Conservation (phyloP, 2,888 invertebrate species). For the Ochropacha duplaris region DNA sequence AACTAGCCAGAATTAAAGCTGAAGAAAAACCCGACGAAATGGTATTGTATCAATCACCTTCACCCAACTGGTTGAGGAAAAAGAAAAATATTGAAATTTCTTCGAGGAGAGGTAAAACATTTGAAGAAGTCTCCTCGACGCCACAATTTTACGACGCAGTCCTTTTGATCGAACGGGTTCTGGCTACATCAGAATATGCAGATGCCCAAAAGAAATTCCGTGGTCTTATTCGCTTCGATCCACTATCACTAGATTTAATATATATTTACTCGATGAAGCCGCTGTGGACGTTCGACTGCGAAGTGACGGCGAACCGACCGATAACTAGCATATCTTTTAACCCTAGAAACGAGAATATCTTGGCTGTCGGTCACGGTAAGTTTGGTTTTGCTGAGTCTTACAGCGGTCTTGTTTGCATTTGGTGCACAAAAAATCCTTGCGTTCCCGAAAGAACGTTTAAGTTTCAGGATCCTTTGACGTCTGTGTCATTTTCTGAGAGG, state of each 20-base stretch:
- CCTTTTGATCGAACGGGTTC: conserved; percentile 86
- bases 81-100: conserved; percentile 20
- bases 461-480: conserved; percentile 85
- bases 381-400: conserved; percentile 81
- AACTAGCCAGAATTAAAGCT: conserved; percentile 51
- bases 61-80: conserved; percentile 53
- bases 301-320: conserved; percentile 76
- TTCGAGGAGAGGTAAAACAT: conserved; percentile 41
- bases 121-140: conserved; percentile 50
- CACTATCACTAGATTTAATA: conserved; percentile 84
- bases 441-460: conserved; percentile 87
- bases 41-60: conserved; percentile 71
- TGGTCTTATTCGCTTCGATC: conserved; percentile 84
- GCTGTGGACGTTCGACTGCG: conserved; percentile 86
- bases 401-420: conserved; percentile 87
- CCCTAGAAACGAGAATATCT: conserved; percentile 85
- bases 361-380: conserved; percentile 90
- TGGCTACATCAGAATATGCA: conserved; percentile 86
- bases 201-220: conserved; percentile 87
- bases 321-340: conserved; percentile 87
- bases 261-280: conserved; percentile 86
- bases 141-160: conserved; percentile 84
- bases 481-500: conserved; percentile 86
- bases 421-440: conserved; percentile 92
- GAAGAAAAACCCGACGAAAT: conserved; percentile 70